Base-by-base conservation (phyloP, 1,140 invertebrate species). In the Formica selysi region DNA sequence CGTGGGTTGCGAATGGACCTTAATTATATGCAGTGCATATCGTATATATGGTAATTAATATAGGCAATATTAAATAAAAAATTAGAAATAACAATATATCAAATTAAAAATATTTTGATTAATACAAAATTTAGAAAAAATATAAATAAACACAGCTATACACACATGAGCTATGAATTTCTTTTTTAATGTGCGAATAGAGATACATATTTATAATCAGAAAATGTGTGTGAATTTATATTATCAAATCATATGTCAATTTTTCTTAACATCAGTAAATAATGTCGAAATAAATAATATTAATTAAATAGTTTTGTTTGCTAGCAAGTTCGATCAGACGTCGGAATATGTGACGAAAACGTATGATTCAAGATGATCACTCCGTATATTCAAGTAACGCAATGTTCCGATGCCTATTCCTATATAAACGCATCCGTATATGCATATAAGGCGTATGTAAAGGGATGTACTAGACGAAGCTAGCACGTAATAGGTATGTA, bases 401-500 rank as follows among this genome's bases (percentile, higher is more conserved):
- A n/a, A 48, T 41, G 36, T 19, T 22, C 38, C 26, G 54, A 74
- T 74, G 36, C 8, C 38, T 61, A 73, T 81, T 68, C 36, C 32
- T 44, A 36, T 22, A 26, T 68, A 59, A 19, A 32, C 44, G 41
- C 29, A 13, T 68, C 11, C n/a, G 8, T 68, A 59, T 32, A 36
- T 61, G 48, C 38, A 73, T 13, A n/a, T 51, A 5, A 19, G 51
- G 2, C 38, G 22, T 11, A 32, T 32, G 32, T 3, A 3, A 73
- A 41, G 41, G 76, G 76, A 51, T 32, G 67, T 54, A 54, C 70
- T 89, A 86, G 84, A 64, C 26, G 29, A 81, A 44, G 62, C 36
- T 74, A 71, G 84, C 59, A n/a, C 29, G 54, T 91, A 83, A 83
- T 51, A 61, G 80, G 68, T 51, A 22, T 11, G 48, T 48, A 81